Conservation (phyloP, 2,113 vertebrate species). For the Xerus inauris region DNA sequence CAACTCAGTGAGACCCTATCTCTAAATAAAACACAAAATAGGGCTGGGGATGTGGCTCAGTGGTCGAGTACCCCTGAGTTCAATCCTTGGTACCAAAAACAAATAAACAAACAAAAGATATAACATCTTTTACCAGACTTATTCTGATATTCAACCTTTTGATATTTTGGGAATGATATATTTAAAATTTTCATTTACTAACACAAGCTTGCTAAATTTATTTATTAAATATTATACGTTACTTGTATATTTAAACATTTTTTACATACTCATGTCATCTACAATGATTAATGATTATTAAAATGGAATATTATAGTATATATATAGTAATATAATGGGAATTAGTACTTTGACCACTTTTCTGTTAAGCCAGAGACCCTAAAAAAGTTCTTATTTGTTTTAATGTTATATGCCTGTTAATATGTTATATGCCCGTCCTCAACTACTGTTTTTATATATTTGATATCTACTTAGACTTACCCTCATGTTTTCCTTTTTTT, state of each 20-base stretch:
- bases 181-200: neutral
- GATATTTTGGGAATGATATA: constrained; percentile 2
- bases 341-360: neutral
- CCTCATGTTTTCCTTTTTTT: neutral
- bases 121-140: neutral
- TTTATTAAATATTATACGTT: neutral
- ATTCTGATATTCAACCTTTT: neutral
- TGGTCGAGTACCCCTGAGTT: too few species aligned
- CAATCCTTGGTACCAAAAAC: too few species aligned
- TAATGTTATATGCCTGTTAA: neutral
- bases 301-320: neutral
- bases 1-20: too few species aligned
- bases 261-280: neutral
- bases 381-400: neutral
- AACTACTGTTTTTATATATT: neutral
- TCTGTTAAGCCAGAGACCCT: neutral
- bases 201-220: neutral
- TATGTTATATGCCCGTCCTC: neutral
- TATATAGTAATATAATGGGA: neutral
- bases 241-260: neutral
- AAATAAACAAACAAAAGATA: too few species aligned
- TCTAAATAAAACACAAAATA: too few species aligned
- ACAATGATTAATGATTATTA: neutral
- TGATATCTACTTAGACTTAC: neutral
- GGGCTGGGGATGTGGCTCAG: too few species aligned